These are phyloP conservation scores for Corythaeola cristata DNA, from an alignment of 2,113 vertebrate species.

Conservation along the genomic window DNA sequence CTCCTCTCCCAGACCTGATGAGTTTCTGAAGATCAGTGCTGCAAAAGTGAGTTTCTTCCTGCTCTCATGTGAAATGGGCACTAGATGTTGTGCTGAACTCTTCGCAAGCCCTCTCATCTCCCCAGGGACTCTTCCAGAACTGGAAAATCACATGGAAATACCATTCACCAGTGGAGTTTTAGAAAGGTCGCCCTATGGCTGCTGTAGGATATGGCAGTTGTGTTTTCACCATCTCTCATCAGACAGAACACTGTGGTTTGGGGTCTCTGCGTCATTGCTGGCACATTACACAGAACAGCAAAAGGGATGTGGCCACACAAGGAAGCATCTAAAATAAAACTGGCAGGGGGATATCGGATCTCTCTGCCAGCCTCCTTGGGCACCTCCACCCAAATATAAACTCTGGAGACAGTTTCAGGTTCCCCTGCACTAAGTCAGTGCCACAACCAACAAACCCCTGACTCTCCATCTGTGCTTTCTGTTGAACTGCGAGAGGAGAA, in stretches of 20 bases:
- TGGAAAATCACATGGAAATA: not conserved
- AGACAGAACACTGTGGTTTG: not conserved
- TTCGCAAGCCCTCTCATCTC: not conserved
- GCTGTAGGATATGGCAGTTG: not conserved
- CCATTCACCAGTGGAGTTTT: not conserved
- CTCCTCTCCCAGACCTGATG: not conserved
- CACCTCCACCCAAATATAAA: slow-evolving; percentile 7
- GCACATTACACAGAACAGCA: not conserved
- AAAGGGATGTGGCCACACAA: not conserved
- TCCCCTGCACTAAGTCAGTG: not conserved
- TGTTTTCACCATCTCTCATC: not conserved
- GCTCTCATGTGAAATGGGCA: not conserved
- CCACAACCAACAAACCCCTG: not conserved
- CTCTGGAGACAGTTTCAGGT: not conserved
- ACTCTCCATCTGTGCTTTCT: slow-evolving; percentile 14
- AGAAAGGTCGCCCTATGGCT: not conserved
- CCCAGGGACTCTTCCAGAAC: not conserved
- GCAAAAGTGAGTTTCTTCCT: not conserved
- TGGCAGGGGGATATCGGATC: not conserved
- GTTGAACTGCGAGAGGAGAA: not conserved
- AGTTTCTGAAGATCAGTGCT: not conserved
- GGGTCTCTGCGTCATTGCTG: not conserved
- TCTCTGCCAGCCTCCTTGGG: not conserved
- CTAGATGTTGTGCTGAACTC: not conserved
- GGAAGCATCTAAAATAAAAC: not conserved